Base-by-base conservation (phyloP, 2,888 invertebrate genomes). In the Eristalis tenax region DNA sequence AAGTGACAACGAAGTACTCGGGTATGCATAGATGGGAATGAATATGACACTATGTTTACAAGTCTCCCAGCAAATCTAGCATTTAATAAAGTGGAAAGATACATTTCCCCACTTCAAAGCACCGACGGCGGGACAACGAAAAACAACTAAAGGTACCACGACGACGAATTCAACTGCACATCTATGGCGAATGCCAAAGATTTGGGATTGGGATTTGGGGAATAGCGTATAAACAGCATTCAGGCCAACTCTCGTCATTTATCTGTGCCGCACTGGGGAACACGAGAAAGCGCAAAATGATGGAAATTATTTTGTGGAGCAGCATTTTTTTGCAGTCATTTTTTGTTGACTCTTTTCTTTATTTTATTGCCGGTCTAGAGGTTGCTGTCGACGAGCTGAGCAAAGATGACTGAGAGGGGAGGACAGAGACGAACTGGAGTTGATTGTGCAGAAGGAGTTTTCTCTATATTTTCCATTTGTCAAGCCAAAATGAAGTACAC, bases 1-100 rank as follows among this genome's bases (percentile, higher is more conserved):
- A 18, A 50, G 18, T 8, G 50, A 18, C 50, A 18, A 18, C 50
- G 18, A 18, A 50, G 18, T 50, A 50, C 50, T 50, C 50, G 18
- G 50, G 8, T 50, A 63, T 69, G 73, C 68, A 85, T 74, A 68
- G 77, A 69, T 73, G 69, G 65, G 74, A 86, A 74, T 65, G 70
- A 75, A 83, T 83, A 83, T 86, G 78, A 83, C 83, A 86, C 74
- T 74, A 75, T 83, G 83, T 83, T 83, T 83, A 86, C 83, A 86
- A 86, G 83, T 78, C 74, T 78, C 78, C 63, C 57, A 83, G 78
- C 83, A 78, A 78, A 86, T 83, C 76, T 74, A 82, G 57, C 82
- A 82, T 86, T 86, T 86, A 86, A 82, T 78, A 86, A 86, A 82
- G 82, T 82, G 77, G 77, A 86, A 86, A 77, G 73, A 86, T 50